Evolutionary conservation across 2,113 vertebrate genomes (phyloP).

Genomic region (Tylochromis polylepis): DNA sequence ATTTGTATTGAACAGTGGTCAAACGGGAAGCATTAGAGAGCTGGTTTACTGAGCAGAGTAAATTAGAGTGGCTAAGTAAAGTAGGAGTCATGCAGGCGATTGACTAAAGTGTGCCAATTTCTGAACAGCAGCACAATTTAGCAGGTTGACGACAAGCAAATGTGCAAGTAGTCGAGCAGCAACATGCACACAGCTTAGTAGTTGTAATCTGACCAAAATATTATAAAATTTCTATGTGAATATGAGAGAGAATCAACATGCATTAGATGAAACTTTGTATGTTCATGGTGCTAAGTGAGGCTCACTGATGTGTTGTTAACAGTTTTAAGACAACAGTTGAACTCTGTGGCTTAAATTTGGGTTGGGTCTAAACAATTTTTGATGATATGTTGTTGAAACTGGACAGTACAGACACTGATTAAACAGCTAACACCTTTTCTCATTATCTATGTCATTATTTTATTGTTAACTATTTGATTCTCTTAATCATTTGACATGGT

Average conservation of each 20-base stretch:
- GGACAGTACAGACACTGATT: neutral
- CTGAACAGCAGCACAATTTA: fast-evolving
- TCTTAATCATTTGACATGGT: too few relatives aligned
- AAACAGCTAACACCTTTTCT: fast-evolving
- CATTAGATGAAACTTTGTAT: neutral
- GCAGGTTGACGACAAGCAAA: neutral
- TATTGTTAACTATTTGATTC: too few relatives aligned
- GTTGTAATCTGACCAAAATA: neutral
- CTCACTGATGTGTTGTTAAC: neutral
- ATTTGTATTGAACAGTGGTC: neutral
- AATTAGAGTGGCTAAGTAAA: neutral
- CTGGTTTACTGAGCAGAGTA: neutral
- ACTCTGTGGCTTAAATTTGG: neutral
- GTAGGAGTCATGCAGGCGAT: neutral
- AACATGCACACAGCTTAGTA: neutral
- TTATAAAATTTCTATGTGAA: neutral
- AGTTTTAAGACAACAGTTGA: neutral
- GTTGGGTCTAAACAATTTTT: neutral
- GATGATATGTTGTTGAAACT: neutral
- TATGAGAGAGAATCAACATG: neutral
- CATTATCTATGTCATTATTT: neutral
- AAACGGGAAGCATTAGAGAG: neutral
- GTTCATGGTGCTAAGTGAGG: neutral
- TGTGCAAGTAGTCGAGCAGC: fast-evolving
- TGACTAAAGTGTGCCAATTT: fast-evolving